A percentile compares a stretch with the other conserved stretches of the same genome.
These are phyloP conservation scores for Gerris buenoi DNA, from an alignment of 1,140 invertebrate species.

Conservation along the genomic window DNA sequence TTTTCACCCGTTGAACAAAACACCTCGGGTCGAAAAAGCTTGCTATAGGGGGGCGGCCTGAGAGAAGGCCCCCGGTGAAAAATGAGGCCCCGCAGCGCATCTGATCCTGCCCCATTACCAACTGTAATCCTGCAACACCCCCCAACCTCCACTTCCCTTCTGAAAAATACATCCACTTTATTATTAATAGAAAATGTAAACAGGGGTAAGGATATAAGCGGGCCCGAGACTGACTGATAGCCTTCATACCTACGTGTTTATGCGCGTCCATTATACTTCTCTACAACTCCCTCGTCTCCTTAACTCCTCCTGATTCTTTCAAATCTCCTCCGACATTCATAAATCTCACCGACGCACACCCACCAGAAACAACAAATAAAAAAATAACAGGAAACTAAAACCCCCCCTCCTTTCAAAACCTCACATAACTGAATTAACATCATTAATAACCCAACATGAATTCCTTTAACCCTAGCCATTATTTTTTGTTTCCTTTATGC, in stretches of 20 bases:
- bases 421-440: no score
- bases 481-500: no score
- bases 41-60: no score
- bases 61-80: background rate
- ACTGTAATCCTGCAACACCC: background rate
- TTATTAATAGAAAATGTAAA: slow-evolving; percentile 18
- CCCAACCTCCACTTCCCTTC: background rate
- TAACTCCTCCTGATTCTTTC: background rate
- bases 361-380: no score
- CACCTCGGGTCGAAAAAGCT: background rate
- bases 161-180: slow-evolving; percentile 17
- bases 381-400: no score
- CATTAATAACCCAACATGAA: no score
- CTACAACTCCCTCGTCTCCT: background rate
- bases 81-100: slow-evolving; percentile 4
- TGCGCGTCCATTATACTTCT: background rate
- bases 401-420: no score
- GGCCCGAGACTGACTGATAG: background rate
- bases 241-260: slow-evolving; percentile 2
- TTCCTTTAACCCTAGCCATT: no score
- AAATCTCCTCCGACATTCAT: background rate
- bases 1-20: background rate
- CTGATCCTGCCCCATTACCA: slow-evolving; percentile 5
- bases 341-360: no score
- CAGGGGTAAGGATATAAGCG: no score